phyloP scores from a whole-genome alignment of 2,888 invertebrate genomes.

The Lepas anatifera region DNA sequence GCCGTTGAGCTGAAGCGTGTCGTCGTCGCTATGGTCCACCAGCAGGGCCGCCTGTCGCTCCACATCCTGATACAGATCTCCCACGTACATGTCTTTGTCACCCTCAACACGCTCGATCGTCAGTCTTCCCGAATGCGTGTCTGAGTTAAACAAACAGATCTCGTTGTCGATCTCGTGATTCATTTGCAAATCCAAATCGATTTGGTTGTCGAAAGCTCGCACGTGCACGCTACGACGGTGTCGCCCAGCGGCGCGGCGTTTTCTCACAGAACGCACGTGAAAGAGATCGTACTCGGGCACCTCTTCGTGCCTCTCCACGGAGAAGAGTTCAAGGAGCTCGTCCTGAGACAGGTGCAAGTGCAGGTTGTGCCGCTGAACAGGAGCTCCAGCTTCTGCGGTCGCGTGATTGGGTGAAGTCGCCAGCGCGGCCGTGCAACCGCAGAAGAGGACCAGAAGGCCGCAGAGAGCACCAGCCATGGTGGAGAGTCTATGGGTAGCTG shows the following conservation, averaged over 20 bases:
- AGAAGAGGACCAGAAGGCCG: too few species aligned
- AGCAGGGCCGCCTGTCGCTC: not conserved
- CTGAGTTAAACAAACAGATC: not conserved
- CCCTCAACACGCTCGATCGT: constrained; percentile 1
- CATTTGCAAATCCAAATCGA: not conserved
- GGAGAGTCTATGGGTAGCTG: too few species aligned
- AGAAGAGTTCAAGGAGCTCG: not conserved
- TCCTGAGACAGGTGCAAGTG: not conserved
- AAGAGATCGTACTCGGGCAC: not conserved
- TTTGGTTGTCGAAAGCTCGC: not conserved
- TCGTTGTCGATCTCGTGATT: not conserved
- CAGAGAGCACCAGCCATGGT: too few species aligned
- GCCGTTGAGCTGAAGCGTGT: constrained; percentile 4
- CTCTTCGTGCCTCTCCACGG: not conserved
- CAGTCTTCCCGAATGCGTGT: not conserved
- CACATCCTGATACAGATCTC: not conserved
- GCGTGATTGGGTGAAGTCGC: too few species aligned
- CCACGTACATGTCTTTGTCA: constrained; percentile 5
- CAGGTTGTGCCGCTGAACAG: not conserved
- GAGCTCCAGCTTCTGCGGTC: too few species aligned
- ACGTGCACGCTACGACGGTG: constrained; percentile 11
- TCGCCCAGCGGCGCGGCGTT: not conserved
- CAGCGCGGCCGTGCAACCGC: too few species aligned
- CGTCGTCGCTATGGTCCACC: not conserved
- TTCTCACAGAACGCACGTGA: not conserved